Evolutionary conservation across 1,140 invertebrate species (phyloP).

Genomic region (Zaprionus vittiger): DNA sequence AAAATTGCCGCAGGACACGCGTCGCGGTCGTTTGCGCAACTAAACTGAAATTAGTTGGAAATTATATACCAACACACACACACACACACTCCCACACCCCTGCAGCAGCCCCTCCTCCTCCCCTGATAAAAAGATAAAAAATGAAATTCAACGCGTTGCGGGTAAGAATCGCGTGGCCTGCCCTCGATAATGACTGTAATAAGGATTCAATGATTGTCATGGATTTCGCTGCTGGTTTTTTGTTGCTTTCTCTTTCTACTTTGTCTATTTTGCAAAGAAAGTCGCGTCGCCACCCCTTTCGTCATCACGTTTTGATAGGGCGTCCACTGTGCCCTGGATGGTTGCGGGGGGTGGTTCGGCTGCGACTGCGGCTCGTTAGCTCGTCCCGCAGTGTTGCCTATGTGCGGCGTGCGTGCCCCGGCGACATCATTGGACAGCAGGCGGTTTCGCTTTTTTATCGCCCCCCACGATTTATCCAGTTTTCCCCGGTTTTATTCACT

Average conservation of each 20-base stretch:
- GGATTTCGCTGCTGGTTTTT: constrained; percentile 44
- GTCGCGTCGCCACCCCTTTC: constrained; percentile 60
- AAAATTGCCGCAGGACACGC: constrained; percentile 79
- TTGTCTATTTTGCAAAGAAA: constrained; percentile 32
- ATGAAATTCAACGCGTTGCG: constrained; percentile 53
- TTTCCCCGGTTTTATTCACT: constrained; percentile 7
- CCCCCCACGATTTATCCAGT: neutral
- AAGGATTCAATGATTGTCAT: constrained; percentile 82
- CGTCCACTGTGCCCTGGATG: constrained; percentile 8
- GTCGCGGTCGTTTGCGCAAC: constrained; percentile 75
- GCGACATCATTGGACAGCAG: constrained; percentile 43
- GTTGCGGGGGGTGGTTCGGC: constrained; percentile 39
- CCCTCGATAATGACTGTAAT: constrained; percentile 78
- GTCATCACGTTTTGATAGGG: constrained; percentile 63
- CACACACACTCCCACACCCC: constrained; percentile 34
- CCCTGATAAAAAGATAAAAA: constrained; percentile 61
- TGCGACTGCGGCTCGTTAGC: constrained; percentile 35
- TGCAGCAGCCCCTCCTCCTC: neutral
- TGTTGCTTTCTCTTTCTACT: neutral
- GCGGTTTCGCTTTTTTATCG: constrained; percentile 30
- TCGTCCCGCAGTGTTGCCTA: constrained; percentile 1
- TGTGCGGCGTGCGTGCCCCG: constrained; percentile 18
- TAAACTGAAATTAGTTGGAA: constrained; percentile 82
- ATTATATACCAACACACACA: constrained; percentile 45
- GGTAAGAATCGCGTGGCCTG: constrained; percentile 56